Base-by-base conservation (phyloP, 2,888 invertebrate species). In the Linyphia triangularis region DNA sequence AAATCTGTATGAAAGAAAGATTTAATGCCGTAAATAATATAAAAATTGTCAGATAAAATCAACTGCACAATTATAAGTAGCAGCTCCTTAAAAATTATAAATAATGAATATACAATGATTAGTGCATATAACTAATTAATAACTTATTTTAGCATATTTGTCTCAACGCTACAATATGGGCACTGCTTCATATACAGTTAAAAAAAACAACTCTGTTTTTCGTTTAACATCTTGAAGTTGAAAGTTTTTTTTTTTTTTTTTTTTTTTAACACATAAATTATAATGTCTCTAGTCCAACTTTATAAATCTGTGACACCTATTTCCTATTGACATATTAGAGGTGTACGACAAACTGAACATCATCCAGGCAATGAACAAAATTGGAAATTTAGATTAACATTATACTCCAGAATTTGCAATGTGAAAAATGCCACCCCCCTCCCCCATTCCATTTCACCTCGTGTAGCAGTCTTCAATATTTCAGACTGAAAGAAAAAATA, bases 161-260 rank as follows among this genome's bases (percentile, higher is more conserved):
- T 67, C 19, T 67, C 22, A 63, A 28, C n/a, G 16, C 24, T 77
- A 61, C 77, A 77, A 61, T 63, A 77, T 77, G 77, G 77, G 40
- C 77, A 77, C 77, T 63, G 26, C 28, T 63, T 51, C 51, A 33
- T 67, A 33, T 33, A 67, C n/a, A 67, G 7, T 40, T 40, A 40
- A 40, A 40, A 13, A 40, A 40, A 40, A 40, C 40, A 40, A 40
- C 7, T 40, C 40, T 40, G 40, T 13, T 1, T 40, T 10, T 13
- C 40, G 13, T 40, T 13, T 40, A 10, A 40, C 13, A 13, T 40
- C 7, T 10, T 40, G 7, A 40, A 10, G 40, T 40, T 13, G 13
- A 40, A 13, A 40, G 40, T 40, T 40, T 40, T 40, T 40, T 40
- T 40, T 40, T 40, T 40, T 13, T 13, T 40, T 7, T 40, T 7